These are phyloP conservation scores for Aurelia aurita DNA, from an alignment of 30 jellyfish, hydroid and myxozoan genomes.

Conservation along the genomic window DNA sequence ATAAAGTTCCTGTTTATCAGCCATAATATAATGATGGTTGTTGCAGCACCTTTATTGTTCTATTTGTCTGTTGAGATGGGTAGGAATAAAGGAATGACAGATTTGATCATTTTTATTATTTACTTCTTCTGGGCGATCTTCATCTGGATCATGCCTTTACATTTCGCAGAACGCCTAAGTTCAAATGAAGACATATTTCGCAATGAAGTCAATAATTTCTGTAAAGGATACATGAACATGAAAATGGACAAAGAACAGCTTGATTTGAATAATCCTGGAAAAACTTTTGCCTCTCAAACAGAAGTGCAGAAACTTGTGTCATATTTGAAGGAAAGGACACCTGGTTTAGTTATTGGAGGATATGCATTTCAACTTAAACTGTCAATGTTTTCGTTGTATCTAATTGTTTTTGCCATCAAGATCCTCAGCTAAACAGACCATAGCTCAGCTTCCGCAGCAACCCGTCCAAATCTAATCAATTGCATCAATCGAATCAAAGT, in stretches of 20 bases:
- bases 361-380: constrained; percentile 44
- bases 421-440: not conserved
- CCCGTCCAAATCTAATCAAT: no score
- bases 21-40: constrained; percentile 29
- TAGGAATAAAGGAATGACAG: not conserved
- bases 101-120: no score
- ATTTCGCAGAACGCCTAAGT: constrained; percentile 40
- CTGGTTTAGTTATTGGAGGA: constrained; percentile 64
- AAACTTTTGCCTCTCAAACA: constrained; percentile 19
- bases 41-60: constrained; percentile 20
- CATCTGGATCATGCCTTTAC: constrained; percentile 39
- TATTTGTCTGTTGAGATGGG: constrained; percentile 11
- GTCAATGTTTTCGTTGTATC: constrained; percentile 46
- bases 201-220: constrained; percentile 39
- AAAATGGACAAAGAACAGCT: no score
- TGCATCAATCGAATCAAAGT: no score
- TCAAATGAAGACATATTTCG: constrained; percentile 14
- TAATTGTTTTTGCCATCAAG: constrained; percentile 19
- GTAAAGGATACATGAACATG: not conserved
- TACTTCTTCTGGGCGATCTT: not conserved
- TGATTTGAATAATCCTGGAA: not conserved
- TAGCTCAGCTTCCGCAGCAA: no score
- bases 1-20: constrained; percentile 2
- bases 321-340: constrained; percentile 35
- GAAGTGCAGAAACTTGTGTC: constrained; percentile 50